phyloP scores from a whole-genome alignment of 2,797 vertebrate species.

The Pseudochaenichthys georgianus region DNA sequence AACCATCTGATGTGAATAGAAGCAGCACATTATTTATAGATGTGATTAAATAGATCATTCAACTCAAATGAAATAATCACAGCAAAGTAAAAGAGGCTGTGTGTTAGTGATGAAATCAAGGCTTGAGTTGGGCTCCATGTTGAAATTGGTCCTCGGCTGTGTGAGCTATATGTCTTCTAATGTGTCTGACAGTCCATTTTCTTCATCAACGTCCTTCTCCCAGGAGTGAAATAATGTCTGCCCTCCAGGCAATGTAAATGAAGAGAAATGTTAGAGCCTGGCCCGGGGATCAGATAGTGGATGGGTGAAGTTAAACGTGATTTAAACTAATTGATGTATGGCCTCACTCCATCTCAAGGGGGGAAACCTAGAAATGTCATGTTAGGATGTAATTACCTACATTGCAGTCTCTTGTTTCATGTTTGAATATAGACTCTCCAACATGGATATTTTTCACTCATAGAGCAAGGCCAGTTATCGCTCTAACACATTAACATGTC shows the following conservation, averaged over 20 bases:
- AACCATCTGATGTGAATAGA: not conserved
- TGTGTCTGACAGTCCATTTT: constrained; percentile 69
- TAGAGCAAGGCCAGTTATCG: constrained; percentile 9
- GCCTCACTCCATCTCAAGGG: constrained; percentile 60
- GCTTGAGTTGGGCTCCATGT: constrained; percentile 32
- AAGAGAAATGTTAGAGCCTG: constrained; percentile 68
- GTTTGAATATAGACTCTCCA: constrained; percentile 43
- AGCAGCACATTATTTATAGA: constrained; percentile 1
- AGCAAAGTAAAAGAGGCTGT: constrained; percentile 30
- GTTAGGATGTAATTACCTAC: constrained; percentile 66
- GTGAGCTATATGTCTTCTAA: constrained; percentile 62
- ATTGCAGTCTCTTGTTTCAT: constrained; percentile 36
- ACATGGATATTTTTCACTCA: constrained; percentile 24
- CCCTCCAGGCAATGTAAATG: constrained; percentile 71
- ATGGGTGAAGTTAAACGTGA: constrained; percentile 70
- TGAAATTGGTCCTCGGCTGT: constrained; percentile 49
- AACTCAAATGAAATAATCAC: constrained; percentile 39
- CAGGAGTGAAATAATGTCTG: constrained; percentile 67
- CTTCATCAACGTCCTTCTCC: constrained; percentile 71
- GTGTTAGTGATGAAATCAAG: constrained; percentile 40
- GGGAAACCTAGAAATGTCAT: constrained; percentile 71
- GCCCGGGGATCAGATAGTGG: constrained; percentile 36
- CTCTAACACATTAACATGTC: constrained; percentile 17
- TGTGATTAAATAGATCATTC: constrained; percentile 14
- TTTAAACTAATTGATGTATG: constrained; percentile 75